Evolutionary conservation across 2,888 invertebrate genomes (phyloP).

Genomic region (Pharmacophagus antenor): DNA sequence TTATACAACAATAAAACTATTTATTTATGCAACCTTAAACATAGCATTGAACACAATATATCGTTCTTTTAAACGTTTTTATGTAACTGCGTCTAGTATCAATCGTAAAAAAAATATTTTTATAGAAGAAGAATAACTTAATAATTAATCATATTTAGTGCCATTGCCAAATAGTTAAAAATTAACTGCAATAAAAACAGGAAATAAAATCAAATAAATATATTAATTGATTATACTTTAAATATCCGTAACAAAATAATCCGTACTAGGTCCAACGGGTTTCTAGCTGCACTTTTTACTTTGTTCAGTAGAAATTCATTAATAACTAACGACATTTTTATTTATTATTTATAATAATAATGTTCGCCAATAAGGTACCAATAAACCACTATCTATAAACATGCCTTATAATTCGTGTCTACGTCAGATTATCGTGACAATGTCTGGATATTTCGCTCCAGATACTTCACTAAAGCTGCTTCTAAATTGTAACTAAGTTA

Average conservation of each 20-base stretch:
- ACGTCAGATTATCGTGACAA: slow-evolving; percentile 39
- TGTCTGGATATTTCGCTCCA: slow-evolving; percentile 12
- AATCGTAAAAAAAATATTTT: no score
- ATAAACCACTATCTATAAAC: slow-evolving; percentile 1
- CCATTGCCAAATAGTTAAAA: no score
- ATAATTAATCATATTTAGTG: no score
- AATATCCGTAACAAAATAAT: no score
- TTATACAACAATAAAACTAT: background rate
- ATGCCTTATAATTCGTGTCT: slow-evolving; percentile 33
- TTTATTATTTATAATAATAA: background rate
- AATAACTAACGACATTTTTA: no score
- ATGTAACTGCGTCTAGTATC: background rate
- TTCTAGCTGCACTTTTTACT: no score
- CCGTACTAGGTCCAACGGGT: no score
- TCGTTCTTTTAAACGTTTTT: background rate
- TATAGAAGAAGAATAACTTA: no score
- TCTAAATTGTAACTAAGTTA: background rate
- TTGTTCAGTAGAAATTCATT: no score
- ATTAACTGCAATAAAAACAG: no score
- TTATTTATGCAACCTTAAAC: slow-evolving; percentile 2
- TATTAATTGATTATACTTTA: no score
- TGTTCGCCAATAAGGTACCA: background rate
- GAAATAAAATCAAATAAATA: no score
- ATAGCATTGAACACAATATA: background rate
- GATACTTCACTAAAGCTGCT: background rate